These are phyloP conservation scores for Phrixothrix hirtus DNA, from an alignment of 2,888 invertebrate species.

Conservation along the genomic window DNA sequence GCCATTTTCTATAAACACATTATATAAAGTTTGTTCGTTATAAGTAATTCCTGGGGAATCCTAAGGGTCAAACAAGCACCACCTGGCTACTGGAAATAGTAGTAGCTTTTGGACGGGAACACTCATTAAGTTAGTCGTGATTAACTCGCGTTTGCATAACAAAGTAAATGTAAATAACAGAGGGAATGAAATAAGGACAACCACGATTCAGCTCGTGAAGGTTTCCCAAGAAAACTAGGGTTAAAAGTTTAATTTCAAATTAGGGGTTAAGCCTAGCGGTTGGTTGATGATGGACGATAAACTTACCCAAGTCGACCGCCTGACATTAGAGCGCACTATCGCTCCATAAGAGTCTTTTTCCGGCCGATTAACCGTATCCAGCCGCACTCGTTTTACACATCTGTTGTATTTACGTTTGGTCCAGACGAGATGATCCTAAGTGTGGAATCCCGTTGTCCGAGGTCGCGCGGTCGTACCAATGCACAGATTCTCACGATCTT, in stretches of 20 bases:
- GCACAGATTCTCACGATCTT: constrained; percentile 44
- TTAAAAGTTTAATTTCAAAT: constrained; percentile 21
- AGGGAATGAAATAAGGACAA: constrained; percentile 17
- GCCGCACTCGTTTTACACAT: constrained; percentile 36
- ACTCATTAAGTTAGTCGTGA: constrained; percentile 37
- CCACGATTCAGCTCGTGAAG: constrained; percentile 17
- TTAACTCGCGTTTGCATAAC: constrained; percentile 37
- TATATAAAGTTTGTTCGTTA: constrained; percentile 6
- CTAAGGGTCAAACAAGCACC: constrained; percentile 5
- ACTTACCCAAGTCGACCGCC: no score
- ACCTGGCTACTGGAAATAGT: constrained; percentile 15
- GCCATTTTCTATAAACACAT: constrained; percentile 11
- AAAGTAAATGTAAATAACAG: constrained; percentile 29
- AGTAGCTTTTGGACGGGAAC: constrained; percentile 14
- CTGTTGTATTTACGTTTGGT: constrained; percentile 37
- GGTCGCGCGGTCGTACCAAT: constrained; percentile 40
- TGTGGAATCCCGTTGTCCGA: constrained; percentile 40
- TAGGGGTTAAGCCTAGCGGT: constrained; percentile 15
- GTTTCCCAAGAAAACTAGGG: constrained; percentile 20
- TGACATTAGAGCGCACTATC: constrained; percentile 20
- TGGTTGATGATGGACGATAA: constrained; percentile 14
- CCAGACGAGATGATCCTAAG: constrained; percentile 40
- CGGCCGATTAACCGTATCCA: constrained; percentile 28
- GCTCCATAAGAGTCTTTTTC: constrained; percentile 30
- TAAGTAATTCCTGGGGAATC: constrained; percentile 13